Evolutionary conservation across 2,113 vertebrate genomes (phyloP).

Genomic region (Lynx canadensis): DNA sequence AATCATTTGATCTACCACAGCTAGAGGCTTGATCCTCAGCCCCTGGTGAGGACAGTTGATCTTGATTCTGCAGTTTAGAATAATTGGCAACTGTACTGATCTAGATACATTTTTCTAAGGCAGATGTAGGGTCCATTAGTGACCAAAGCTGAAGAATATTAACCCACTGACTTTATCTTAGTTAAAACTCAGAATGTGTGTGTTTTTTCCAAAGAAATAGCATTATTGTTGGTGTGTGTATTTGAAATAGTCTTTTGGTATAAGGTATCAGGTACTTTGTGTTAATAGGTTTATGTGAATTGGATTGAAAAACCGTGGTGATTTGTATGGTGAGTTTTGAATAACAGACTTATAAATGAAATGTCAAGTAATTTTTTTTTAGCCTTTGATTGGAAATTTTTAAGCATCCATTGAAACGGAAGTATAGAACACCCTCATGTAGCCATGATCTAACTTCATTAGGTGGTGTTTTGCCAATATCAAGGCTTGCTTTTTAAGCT

Average conservation of each 20-base stretch:
- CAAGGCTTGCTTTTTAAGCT: neutral
- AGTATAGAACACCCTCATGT: neutral
- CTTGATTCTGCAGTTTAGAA: neutral
- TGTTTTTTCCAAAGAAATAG: neutral
- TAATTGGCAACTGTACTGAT: constrained; percentile 11
- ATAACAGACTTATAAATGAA: neutral
- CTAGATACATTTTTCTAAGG: constrained; percentile 17
- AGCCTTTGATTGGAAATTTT: neutral
- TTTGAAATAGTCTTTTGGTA: neutral
- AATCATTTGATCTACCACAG: neutral
- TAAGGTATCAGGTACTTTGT: neutral
- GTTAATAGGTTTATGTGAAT: neutral
- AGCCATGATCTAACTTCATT: neutral
- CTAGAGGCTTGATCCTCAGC: neutral
- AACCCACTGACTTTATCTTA: neutral
- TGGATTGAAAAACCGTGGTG: neutral
- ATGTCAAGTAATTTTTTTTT: constrained; percentile 25
- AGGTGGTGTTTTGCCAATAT: neutral
- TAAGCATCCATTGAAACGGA: neutral
- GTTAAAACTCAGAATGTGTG: constrained; percentile 48
- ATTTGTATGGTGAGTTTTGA: constrained; percentile 49
- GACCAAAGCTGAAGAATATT: constrained; percentile 26
- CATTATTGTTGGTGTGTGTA: neutral
- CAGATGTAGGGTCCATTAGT: neutral
- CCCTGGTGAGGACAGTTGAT: neutral